Evolutionary conservation across 2,797 vertebrate species (phyloP), one percentile per base, ranked within the genome.

Genomic region (Alauda arvensis): DNA sequence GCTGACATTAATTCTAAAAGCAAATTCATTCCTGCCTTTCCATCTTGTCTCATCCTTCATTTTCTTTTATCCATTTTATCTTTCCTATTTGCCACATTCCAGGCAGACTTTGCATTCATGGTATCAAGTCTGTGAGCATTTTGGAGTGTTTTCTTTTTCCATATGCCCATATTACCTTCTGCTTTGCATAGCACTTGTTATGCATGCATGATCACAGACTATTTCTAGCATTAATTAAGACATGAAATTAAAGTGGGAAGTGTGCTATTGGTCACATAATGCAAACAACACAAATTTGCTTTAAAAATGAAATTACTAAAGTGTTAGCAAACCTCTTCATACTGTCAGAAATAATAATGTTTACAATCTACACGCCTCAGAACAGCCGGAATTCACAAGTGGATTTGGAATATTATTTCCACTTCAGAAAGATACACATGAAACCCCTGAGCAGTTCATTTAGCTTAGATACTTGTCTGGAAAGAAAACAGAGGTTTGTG

Each of bases 151-250:
- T 95, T 88, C 86, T 91, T 85, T 79, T 79, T 75, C 90, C 83
- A 65, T 87, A 79, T 77, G 85, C 68, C 88, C 6, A 0, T 72
- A 83, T 49, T 89, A 77, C 87, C 78, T 88, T 87, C 87, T 85
- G 78, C 84, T 92, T 91, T 92, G 83, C 88, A 87, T 33, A 90
- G 85, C 78, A 67, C 91, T 92, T 76, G 87, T 87, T 94, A 87
- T 76, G 88, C 90, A 91, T 91, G 90, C 88, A 69, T 25, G 89
- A 92, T 88, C 91, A 87, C 92, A 90, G 91, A 86, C 89, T 91
- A 75, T 85, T 95, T 80, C 89, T 67, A 78, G 83, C 89, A 93
- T 94, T 95, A 95, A 95, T 95, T 95, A 95, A 95, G 95, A 95
- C 87, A 88, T 67, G 78, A 94, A 95, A 95, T 95, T 93, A 92